These are phyloP conservation scores for Conus canariensis DNA, from an alignment of 2,888 invertebrate species.

Conservation along the genomic window DNA sequence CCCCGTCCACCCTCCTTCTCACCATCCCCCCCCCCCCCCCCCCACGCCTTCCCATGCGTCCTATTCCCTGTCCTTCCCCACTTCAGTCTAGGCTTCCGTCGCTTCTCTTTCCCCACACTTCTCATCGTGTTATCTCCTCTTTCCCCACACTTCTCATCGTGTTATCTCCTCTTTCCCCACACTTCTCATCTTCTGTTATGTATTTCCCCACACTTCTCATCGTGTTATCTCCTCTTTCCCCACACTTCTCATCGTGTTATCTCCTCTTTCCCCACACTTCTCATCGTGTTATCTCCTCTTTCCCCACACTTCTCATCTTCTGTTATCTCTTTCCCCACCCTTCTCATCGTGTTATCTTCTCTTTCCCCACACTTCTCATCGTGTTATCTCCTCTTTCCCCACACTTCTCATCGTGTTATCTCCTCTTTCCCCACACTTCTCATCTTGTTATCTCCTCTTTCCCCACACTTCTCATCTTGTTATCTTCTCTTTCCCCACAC, in stretches of 20 bases:
- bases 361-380: too few species aligned
- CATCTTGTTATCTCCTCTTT: neutral
- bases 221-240: neutral
- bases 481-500: neutral
- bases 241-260: neutral
- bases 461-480: neutral
- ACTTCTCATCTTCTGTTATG: neutral
- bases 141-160: too few species aligned
- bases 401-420: neutral
- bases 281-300: neutral
- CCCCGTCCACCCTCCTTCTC: too few species aligned
- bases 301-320: neutral
- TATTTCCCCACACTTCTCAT: neutral
- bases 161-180: too few species aligned
- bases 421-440: neutral
- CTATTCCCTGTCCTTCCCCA: too few species aligned
- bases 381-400: too few species aligned
- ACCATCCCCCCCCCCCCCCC: too few species aligned
- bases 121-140: too few species aligned
- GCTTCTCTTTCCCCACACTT: too few species aligned
- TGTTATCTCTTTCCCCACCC: neutral
- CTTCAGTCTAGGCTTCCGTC: too few species aligned
- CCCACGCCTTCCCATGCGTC: too few species aligned
- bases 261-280: neutral
- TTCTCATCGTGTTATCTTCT: too few species aligned